Conservation (phyloP, 2,888 invertebrate genomes). For the Pedicia rivosa region DNA sequence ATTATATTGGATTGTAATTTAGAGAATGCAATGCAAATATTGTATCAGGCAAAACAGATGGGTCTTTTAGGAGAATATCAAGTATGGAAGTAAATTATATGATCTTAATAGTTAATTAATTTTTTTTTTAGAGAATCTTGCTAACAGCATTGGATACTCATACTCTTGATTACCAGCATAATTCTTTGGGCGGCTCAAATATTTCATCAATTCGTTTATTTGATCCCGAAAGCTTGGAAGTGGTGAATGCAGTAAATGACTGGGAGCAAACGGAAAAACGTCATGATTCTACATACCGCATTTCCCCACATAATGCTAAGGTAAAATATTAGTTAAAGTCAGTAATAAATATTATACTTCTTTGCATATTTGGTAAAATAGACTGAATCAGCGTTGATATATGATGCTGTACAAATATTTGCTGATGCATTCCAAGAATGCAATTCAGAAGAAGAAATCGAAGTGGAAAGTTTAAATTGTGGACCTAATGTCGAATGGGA, state of each 20-base stretch:
- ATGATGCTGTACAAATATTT: no score
- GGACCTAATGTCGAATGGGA: no score
- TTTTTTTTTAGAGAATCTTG: slow-evolving; percentile 35
- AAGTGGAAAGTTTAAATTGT: no score
- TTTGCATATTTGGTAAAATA: no score
- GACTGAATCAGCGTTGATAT: no score
- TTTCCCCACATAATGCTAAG: slow-evolving; percentile 20
- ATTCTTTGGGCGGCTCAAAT: slow-evolving; percentile 28
- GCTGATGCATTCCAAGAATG: no score
- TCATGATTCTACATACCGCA: slow-evolving; percentile 20
- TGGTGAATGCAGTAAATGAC: slow-evolving; percentile 26
- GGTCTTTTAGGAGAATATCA: slow-evolving; percentile 71
- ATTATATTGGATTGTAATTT: slow-evolving; percentile 62
- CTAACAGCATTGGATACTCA: slow-evolving; percentile 33
- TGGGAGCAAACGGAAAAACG: slow-evolving; percentile 25
- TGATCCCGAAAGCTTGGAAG: slow-evolving; percentile 27
- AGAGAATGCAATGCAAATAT: slow-evolving; percentile 43
- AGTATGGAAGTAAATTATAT: slow-evolving; percentile 28
- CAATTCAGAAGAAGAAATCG: no score
- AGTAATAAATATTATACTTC: no score
- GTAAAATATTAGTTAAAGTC: slow-evolving; percentile 8
- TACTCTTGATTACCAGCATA: slow-evolving; percentile 33
- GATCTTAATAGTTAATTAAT: no score
- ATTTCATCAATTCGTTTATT: slow-evolving; percentile 26
- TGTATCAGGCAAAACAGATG: slow-evolving; percentile 62